phyloP scores from a whole-genome alignment of 2,113 vertebrate species.

The Parus major region DNA sequence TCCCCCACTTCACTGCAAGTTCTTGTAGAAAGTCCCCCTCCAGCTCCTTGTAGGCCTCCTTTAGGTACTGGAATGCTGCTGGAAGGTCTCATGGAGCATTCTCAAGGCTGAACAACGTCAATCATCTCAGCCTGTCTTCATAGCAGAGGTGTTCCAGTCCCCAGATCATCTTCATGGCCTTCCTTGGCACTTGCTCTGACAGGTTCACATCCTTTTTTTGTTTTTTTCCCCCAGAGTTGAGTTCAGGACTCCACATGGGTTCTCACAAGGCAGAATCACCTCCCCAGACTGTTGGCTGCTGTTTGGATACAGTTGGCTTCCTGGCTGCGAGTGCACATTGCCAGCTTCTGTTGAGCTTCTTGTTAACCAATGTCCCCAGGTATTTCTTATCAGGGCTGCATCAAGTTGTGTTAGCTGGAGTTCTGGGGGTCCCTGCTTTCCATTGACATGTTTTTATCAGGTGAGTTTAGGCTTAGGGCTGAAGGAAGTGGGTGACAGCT shows the following conservation, averaged over 20 bases:
- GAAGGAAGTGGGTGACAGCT: not conserved
- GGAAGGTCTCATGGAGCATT: not conserved
- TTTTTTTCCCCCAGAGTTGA: not conserved
- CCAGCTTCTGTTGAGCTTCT: not conserved
- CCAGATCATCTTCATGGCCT: not conserved
- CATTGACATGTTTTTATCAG: not conserved
- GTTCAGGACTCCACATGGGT: too few relatives aligned
- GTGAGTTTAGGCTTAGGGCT: not conserved
- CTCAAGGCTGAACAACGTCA: not conserved
- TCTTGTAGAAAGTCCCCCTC: not conserved
- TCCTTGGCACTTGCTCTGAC: not conserved
- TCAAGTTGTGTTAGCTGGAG: not conserved
- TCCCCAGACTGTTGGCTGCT: not conserved
- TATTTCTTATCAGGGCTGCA: not conserved
- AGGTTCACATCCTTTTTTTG: not conserved
- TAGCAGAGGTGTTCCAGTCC: not conserved
- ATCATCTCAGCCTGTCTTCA: not conserved
- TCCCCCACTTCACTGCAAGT: not conserved
- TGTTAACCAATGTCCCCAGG: not conserved
- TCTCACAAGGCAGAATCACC: not conserved
- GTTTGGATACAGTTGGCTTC: not conserved
- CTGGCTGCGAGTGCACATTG: not conserved
- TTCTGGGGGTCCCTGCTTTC: not conserved
- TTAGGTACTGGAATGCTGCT: not conserved
- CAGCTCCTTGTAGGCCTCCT: too few relatives aligned